Evolutionary conservation across 2,113 vertebrate species (phyloP).

Genomic region (Peromyscus maniculatus): DNA sequence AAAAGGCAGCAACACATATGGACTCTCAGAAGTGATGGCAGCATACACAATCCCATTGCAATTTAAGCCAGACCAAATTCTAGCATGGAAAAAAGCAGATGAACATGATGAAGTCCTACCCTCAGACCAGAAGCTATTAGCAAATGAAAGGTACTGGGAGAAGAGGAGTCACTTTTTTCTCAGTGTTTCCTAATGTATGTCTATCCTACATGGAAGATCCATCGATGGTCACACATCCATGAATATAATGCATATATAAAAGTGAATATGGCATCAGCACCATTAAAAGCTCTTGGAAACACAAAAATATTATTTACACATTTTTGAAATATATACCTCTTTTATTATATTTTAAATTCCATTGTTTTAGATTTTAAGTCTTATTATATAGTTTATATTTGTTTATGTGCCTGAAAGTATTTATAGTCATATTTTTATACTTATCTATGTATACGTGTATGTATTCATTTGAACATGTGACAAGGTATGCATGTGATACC

Average conservation of each 20-base stretch:
- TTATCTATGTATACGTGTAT: too few relatives aligned
- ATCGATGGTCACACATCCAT: neutral
- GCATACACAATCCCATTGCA: neutral
- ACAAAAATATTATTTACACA: neutral
- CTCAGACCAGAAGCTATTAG: neutral
- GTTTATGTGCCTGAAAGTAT: neutral
- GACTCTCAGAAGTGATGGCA: neutral
- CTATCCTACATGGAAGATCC: too few relatives aligned
- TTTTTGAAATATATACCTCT: neutral
- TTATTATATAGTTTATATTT: neutral
- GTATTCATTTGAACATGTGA: too few relatives aligned
- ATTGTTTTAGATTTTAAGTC: neutral
- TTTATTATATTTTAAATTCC: neutral
- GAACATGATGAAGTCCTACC: neutral
- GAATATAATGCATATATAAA: neutral
- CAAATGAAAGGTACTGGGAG: neutral
- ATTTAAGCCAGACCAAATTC: neutral
- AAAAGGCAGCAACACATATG: neutral
- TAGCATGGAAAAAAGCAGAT: neutral
- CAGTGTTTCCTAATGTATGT: neutral
- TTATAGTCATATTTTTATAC: neutral
- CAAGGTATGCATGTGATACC: neutral
- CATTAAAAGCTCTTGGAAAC: neutral
- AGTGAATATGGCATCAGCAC: neutral
- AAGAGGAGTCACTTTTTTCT: neutral